Evolutionary conservation across 1,140 invertebrate genomes (phyloP), one percentile per base, ranked within the genome.

Genomic region (Phymastichus coffea): DNA sequence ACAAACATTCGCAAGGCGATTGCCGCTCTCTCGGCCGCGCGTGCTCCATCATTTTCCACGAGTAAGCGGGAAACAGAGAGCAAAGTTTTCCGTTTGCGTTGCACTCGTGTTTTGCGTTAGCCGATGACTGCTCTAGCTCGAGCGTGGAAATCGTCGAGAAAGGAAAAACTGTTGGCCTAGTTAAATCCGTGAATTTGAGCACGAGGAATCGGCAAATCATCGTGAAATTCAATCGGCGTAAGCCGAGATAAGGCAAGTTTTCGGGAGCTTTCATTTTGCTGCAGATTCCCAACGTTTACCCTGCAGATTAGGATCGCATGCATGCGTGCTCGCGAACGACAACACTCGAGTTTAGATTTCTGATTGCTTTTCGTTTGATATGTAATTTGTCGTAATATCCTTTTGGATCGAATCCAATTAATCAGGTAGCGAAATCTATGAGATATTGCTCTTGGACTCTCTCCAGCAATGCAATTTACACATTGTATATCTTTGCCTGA

Each of bases 51-150:
- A 55, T 46, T 55, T 55, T 55, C 49, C 49, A 25, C 37, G 41
- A 25, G 28, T 44, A 26, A 44, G 40, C 44, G 53, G 40, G 17
- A 19, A 30, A 46, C 28, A 44, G 23, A 46, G 28, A 2, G 1
- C 19, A 46, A 55, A 55, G 26, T 55, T 55, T 54, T 55, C n/a
- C 28, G 53, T 55, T 55, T 55, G 53, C 53, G 20, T n/a, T 55
- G 53, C 53, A 55, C 53, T 55, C 20, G 40, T 43, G 41, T 46
- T 22, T 23, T 46, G 20, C 37, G 37, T n/a, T n/a, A n/a, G n/a
- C n/a, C n/a, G n/a, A n/a, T n/a, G n/a, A n/a, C n/a, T n/a, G n/a
- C n/a, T n/a, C n/a, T n/a, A n/a, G n/a, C n/a, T n/a, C n/a, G n/a
- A n/a, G n/a, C n/a, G n/a, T n/a, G n/a, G n/a, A n/a, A n/a, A n/a